These are phyloP conservation scores for Prosopocoilus inquinatus DNA, from an alignment of 2,888 invertebrate species.

Conservation along the genomic window DNA sequence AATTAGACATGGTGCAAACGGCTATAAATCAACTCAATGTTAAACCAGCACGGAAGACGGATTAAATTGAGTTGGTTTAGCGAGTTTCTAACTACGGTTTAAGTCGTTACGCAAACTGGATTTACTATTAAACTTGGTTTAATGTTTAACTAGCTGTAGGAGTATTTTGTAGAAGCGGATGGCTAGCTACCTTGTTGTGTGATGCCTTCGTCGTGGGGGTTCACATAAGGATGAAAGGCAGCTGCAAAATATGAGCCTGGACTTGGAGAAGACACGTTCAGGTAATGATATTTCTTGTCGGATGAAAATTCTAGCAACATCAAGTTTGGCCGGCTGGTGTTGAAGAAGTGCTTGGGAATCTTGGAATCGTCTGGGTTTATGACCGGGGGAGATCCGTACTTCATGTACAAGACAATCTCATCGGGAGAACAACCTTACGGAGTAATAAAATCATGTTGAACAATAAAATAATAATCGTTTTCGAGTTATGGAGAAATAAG, in stretches of 20 bases:
- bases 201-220: constrained; percentile 70
- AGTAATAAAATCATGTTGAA: not conserved
- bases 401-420: constrained; percentile 69
- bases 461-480: not conserved
- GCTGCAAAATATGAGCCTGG: constrained; percentile 80
- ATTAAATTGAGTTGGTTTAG: no score
- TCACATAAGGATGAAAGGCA: constrained; percentile 74
- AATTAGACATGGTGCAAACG: no score
- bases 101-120: no score
- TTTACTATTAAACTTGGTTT: no score
- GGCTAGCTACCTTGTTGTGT: constrained; percentile 67
- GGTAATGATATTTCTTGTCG: constrained; percentile 59
- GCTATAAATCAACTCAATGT: no score
- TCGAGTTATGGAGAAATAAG: not conserved
- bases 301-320: constrained; percentile 62
- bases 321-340: constrained; percentile 49
- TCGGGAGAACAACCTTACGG: constrained; percentile 39
- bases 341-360: constrained; percentile 57
- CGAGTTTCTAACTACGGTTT: no score
- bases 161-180: no score
- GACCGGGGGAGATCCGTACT: constrained; percentile 79
- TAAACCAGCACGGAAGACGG: no score
- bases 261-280: constrained; percentile 63
- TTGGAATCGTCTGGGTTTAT: constrained; percentile 78
- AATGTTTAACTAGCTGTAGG: no score